Base-by-base conservation (phyloP, 2,113 vertebrate genomes). In the Cariama cristata region DNA sequence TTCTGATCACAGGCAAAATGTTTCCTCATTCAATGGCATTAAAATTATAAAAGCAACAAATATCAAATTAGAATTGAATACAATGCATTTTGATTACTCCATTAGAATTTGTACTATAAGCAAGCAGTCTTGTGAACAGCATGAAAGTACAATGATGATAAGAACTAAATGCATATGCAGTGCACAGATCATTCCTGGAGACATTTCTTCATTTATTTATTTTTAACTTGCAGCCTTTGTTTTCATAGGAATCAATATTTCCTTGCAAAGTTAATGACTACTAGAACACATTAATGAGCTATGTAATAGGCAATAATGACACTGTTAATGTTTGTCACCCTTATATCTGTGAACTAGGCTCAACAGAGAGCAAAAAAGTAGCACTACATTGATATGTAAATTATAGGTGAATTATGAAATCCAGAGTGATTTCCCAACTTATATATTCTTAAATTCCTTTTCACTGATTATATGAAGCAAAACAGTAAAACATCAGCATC, bases 171-270 rank as follows among this genome's bases (percentile, higher is more conserved):
- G 58, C 13, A 55, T 69, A 66, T 52, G 30, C 40, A 77, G 12
- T 17, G 26, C 26, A 83, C 38, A 88, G 35, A 79, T 60, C 17
- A 23, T 32, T 97, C 44, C 79, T 88, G 50, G 14, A 95, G n/a
- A 86, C 38, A 30, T 63, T 88, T 77, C 40, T 87, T 71, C 38
- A 81, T 88, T 94, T 87, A 60, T 69, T 82, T 83, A 58, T 90
- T 87, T 88, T 88, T 92, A 94, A 89, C 9, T 67, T 82, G 45
- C 50, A 88, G 50, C 3, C 12, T 90, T 74, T 62, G 20, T 90
- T 96, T 92, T 67, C n/a, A 64, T 18, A 80, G 44, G 42, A 96
- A 93, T 96, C 84, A 77, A 86, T 94, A 88, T 49, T 69, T 90
- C 59, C 27, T 76, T 83, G 64, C 22, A 83, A 93, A 84, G 33